A percentile compares a stretch with the other conserved stretches of the same genome.
These are phyloP conservation scores for Pimpla rufipes DNA, from an alignment of 2,888 invertebrate species.

Conservation along the genomic window DNA sequence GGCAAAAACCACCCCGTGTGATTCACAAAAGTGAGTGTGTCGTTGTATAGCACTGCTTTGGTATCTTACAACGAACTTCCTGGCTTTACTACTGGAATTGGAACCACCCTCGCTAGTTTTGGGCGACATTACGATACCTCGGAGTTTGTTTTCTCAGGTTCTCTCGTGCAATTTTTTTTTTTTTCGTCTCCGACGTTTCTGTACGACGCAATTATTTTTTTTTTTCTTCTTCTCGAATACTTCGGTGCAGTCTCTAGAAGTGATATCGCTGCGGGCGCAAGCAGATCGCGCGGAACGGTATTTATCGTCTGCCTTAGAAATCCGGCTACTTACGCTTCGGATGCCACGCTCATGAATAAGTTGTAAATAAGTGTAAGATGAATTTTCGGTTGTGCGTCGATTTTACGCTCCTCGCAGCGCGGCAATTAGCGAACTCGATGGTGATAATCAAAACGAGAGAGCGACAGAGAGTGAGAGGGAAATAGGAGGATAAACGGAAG, in stretches of 20 bases:
- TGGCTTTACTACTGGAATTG: slow-evolving; percentile 43
- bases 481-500: slow-evolving; percentile 31
- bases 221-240: too few relatives aligned
- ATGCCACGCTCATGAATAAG: slow-evolving; percentile 48
- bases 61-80: slow-evolving; percentile 61
- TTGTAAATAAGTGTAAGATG: slow-evolving; percentile 67
- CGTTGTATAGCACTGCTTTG: slow-evolving; percentile 42
- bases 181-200: slow-evolving; percentile 23
- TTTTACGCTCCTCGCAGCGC: slow-evolving; percentile 45
- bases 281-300: slow-evolving; percentile 43
- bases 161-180: slow-evolving; percentile 27
- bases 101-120: slow-evolving; percentile 43
- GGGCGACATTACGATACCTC: slow-evolving; percentile 21
- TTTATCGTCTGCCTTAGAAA: slow-evolving; percentile 62
- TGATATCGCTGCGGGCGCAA: slow-evolving; percentile 20
- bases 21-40: slow-evolving; percentile 28
- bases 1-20: slow-evolving; percentile 37
- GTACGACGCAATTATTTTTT: neutral
- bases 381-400: slow-evolving; percentile 64
- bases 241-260: slow-evolving; percentile 12
- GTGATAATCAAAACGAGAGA: slow-evolving; percentile 69
- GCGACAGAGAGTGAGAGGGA: slow-evolving; percentile 17
- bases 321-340: slow-evolving; percentile 52
- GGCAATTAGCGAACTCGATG: slow-evolving; percentile 58
- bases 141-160: slow-evolving; percentile 20